These are phyloP conservation scores for Bufo gargarizans DNA, from an alignment of 2,113 vertebrate genomes.

Conservation along the genomic window DNA sequence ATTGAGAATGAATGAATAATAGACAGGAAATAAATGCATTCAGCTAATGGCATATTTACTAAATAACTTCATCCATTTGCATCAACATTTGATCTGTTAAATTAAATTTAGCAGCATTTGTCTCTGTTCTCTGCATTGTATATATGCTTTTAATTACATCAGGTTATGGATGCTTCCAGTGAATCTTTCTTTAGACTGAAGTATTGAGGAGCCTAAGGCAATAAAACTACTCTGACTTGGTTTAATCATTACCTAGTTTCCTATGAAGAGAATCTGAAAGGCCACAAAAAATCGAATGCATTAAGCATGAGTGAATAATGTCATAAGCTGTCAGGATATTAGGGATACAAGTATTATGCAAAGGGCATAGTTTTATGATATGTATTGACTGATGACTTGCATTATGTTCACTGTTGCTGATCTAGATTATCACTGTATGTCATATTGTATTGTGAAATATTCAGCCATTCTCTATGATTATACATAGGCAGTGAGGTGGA, in stretches of 20 bases:
- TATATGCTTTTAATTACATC: slow-evolving; percentile 52
- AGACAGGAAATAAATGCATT: slow-evolving; percentile 34
- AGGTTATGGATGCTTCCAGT: slow-evolving; percentile 41
- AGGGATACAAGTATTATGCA: not conserved
- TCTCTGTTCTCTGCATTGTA: slow-evolving; percentile 38
- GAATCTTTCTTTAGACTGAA: slow-evolving; percentile 25
- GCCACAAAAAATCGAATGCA: slow-evolving; percentile 23
- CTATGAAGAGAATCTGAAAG: slow-evolving; percentile 36
- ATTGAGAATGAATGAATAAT: slow-evolving; percentile 15
- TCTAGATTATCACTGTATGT: not conserved
- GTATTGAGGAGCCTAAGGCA: slow-evolving; percentile 46
- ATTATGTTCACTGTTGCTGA: not conserved
- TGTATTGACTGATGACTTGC: not conserved
- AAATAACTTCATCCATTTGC: slow-evolving; percentile 48
- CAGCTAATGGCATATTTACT: slow-evolving; percentile 43
- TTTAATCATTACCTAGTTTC: slow-evolving; percentile 40
- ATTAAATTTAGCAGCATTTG: slow-evolving; percentile 42
- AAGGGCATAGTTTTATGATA: not conserved
- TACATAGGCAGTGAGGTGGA: not conserved
- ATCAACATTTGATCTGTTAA: slow-evolving; percentile 41
- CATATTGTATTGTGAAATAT: not conserved
- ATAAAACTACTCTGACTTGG: slow-evolving; percentile 37
- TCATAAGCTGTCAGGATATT: slow-evolving; percentile 20
- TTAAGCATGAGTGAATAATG: slow-evolving; percentile 44
- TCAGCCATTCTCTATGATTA: not conserved